phyloP scores from a whole-genome alignment of 2,888 invertebrate genomes.

The Vesta saturnalis region DNA sequence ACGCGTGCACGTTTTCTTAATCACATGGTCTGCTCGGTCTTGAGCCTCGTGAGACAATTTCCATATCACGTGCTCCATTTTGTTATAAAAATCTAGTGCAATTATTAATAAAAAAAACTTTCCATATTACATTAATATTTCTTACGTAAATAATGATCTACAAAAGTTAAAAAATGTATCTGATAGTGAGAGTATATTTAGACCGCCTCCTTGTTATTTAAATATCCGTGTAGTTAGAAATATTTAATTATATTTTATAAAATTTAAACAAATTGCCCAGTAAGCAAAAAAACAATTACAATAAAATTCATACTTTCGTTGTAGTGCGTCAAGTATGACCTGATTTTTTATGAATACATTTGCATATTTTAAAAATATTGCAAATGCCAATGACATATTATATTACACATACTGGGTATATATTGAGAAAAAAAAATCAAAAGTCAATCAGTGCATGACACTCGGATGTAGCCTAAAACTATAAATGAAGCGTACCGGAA shows the following conservation, averaged over 20 bases:
- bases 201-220: no score
- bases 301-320: conserved; percentile 24
- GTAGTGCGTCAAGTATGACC: conserved; percentile 26
- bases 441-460: conserved; percentile 7
- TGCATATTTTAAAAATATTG: conserved; percentile 23
- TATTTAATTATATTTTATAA: neutral
- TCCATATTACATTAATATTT: neutral
- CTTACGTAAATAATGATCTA: conserved; percentile 1
- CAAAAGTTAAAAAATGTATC: neutral
- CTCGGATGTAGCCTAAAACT: neutral
- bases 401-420: neutral
- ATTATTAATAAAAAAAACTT: conserved; percentile 1
- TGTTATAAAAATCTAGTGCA: neutral
- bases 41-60: no score
- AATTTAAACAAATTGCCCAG: conserved; percentile 21
- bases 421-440: neutral
- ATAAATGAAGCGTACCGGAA: neutral
- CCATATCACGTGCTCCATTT: neutral
- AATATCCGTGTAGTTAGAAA: neutral
- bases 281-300: neutral
- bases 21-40: no score
- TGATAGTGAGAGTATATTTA: neutral
- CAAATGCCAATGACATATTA: conserved; percentile 27
- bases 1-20: no score
- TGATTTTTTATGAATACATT: conserved; percentile 25